Conservation (phyloP, 2,797 vertebrate species). For the Enoplosus armatus region DNA sequence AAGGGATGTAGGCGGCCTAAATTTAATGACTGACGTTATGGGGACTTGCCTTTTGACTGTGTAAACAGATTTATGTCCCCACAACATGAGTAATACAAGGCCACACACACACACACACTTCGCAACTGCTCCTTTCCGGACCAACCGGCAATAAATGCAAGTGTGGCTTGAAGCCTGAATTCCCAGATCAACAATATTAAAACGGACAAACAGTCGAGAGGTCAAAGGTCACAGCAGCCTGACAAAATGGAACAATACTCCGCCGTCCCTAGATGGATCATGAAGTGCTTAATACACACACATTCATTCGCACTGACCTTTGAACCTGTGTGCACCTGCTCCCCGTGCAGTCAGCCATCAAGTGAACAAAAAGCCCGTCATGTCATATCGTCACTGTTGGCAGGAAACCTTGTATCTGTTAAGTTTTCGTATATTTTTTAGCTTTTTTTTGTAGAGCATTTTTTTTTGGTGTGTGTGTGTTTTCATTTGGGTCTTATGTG, state of each 20-base stretch:
- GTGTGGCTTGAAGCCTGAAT: constrained; percentile 19
- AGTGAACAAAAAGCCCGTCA: background rate
- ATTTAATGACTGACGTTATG: no score
- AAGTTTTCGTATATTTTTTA: background rate
- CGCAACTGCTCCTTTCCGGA: background rate
- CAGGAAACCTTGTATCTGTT: background rate
- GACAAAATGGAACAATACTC: background rate
- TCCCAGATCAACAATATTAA: constrained; percentile 1
- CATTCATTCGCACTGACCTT: constrained; percentile 16
- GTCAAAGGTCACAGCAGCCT: constrained; percentile 27
- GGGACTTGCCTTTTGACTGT: no score
- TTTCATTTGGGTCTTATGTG: background rate
- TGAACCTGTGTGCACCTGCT: constrained; percentile 51
- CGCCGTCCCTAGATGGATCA: background rate
- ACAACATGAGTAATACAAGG: no score
- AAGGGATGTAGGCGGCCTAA: no score
- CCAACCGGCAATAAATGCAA: constrained; percentile 13
- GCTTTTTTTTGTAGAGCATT: background rate
- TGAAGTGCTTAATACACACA: background rate
- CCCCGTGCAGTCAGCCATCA: background rate
- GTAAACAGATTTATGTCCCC: no score
- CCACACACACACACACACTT: constrained; percentile 1
- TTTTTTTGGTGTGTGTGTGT: no score
- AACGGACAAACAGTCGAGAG: background rate
- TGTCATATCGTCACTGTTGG: background rate